phyloP scores from a whole-genome alignment of 2,797 vertebrate genomes.

The Psittacula derbiana region DNA sequence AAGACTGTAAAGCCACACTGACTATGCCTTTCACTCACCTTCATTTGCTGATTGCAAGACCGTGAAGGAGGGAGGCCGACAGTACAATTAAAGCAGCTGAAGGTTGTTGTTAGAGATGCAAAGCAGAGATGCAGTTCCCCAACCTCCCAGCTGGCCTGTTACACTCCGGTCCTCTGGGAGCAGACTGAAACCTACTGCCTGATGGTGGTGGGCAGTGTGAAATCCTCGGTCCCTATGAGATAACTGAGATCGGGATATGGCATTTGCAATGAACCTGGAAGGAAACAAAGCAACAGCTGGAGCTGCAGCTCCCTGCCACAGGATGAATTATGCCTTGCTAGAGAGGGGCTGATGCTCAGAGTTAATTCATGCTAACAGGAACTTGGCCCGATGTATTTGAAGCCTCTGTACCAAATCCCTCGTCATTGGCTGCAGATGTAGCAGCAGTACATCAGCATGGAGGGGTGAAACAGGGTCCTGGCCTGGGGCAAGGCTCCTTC shows the following conservation, averaged over 20 bases:
- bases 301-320: background rate
- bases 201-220: background rate
- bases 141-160: background rate
- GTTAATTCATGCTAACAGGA: background rate
- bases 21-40: background rate
- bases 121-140: background rate
- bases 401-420: background rate
- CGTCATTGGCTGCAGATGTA: background rate
- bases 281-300: background rate
- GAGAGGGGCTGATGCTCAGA: background rate
- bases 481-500: background rate
- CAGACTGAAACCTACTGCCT: background rate
- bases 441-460: rapidly evolving
- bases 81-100: background rate
- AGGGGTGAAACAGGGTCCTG: background rate
- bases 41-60: background rate
- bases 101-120: background rate
- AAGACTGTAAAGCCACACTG: background rate
- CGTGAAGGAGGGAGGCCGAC: background rate
- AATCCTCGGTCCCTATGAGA: background rate
- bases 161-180: background rate
- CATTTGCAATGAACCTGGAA: background rate
- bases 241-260: background rate
- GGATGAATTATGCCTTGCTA: background rate
- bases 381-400: background rate